Percentiles rank a stretch among this genome's conserved stretches.
Evolutionary conservation across 2,888 invertebrate species (phyloP).

Genomic region (Leptinotarsa tumamoca): DNA sequence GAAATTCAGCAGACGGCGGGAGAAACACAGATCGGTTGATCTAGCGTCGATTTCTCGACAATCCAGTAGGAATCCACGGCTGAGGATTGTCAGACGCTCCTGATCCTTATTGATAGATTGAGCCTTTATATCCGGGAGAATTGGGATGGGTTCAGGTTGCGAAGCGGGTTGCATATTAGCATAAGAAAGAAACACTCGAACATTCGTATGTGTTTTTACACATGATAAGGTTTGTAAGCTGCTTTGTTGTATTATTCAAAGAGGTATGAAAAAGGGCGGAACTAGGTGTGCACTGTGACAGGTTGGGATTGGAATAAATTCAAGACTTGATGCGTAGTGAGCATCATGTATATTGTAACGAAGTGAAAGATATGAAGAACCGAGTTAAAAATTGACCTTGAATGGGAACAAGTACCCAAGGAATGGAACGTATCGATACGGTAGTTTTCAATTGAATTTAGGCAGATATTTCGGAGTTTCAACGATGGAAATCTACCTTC

Average conservation of each 20-base stretch:
- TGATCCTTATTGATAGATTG: slow-evolving; percentile 64
- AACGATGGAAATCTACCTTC: no score
- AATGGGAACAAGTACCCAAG: no score
- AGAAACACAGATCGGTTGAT: slow-evolving; percentile 53
- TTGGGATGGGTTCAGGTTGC: slow-evolving; percentile 38
- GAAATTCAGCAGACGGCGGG: slow-evolving; percentile 47
- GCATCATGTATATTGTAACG: no score
- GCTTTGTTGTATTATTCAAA: slow-evolving; percentile 28
- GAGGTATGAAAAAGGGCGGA: neutral
- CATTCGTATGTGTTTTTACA: slow-evolving; percentile 52
- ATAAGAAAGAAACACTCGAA: slow-evolving; percentile 52
- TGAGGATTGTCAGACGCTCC: slow-evolving; percentile 60
- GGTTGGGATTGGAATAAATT: no score
- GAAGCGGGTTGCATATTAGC: slow-evolving; percentile 56
- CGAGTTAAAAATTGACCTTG: no score
- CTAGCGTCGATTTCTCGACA: slow-evolving; percentile 58
- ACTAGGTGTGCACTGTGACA: neutral
- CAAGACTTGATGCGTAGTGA: no score
- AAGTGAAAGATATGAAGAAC: no score
- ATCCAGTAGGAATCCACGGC: slow-evolving; percentile 61
- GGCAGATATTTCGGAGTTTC: no score
- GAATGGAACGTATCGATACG: no score
- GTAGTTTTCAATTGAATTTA: no score
- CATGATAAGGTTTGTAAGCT: slow-evolving; percentile 40
- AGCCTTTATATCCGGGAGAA: slow-evolving; percentile 41